phyloP scores from a whole-genome alignment of 1,140 invertebrate genomes.

The Sminthurinus signatus region DNA sequence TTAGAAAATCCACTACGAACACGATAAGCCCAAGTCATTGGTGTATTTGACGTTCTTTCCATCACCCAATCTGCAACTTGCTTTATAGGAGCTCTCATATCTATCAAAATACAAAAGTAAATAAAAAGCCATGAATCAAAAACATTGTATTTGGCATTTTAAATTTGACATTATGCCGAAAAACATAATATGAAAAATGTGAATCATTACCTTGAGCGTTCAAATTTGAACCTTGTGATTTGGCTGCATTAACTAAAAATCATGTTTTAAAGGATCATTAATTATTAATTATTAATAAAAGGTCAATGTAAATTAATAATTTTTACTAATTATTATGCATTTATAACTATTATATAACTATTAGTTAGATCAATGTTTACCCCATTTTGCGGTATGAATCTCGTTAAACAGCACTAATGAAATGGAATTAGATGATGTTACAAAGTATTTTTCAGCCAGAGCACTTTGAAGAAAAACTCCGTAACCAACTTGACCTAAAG shows the following conservation, averaged over 20 bases:
- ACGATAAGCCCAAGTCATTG: slow-evolving; percentile 38
- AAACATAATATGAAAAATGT: background rate
- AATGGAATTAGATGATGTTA: slow-evolving; percentile 32
- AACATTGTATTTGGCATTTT: background rate
- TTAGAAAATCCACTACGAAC: slow-evolving; percentile 40
- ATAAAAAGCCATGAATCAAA: background rate
- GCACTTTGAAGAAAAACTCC: slow-evolving; percentile 26
- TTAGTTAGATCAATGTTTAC: too few relatives aligned
- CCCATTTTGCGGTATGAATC: slow-evolving; percentile 41
- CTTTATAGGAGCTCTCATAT: slow-evolving; percentile 29
- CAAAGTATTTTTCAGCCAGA: slow-evolving; percentile 36
- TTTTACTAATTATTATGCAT: too few relatives aligned
- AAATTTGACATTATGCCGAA: background rate
- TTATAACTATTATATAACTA: too few relatives aligned
- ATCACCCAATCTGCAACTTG: slow-evolving; percentile 38
- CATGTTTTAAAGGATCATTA: too few relatives aligned
- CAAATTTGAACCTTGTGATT: background rate
- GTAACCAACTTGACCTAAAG: slow-evolving; percentile 40
- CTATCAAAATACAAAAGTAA: slow-evolving; percentile 8
- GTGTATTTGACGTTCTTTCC: slow-evolving; percentile 27
- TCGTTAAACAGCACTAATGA: slow-evolving; percentile 41
- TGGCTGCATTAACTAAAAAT: too few relatives aligned
- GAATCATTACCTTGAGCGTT: too few relatives aligned
- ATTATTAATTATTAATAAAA: too few relatives aligned
- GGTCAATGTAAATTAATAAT: too few relatives aligned